Conservation (phyloP, 2,888 invertebrate genomes). For the Sussaba pulchella region DNA sequence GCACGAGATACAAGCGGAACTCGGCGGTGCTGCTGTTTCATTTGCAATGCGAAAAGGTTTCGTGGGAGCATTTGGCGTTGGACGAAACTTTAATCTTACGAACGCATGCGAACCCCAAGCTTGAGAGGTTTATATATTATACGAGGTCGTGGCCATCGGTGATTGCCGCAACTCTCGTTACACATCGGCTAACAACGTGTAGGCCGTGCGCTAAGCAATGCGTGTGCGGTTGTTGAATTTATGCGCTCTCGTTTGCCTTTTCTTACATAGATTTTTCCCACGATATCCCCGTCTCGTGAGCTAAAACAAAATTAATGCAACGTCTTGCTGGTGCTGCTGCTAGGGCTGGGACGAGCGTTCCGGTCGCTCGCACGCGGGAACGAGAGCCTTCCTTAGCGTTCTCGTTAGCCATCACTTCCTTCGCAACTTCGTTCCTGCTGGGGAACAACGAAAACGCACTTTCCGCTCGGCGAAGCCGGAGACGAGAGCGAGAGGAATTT, state of each 20-base stretch:
- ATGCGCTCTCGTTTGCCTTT: slow-evolving; percentile 33
- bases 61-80: slow-evolving; percentile 60
- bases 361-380: slow-evolving; percentile 57
- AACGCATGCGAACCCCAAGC: slow-evolving; percentile 56
- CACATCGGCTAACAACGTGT: slow-evolving; percentile 21
- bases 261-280: slow-evolving; percentile 64
- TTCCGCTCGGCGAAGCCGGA: slow-evolving; percentile 5
- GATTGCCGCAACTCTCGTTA: slow-evolving; percentile 43
- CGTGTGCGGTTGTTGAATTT: neutral
- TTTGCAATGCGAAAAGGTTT: slow-evolving; percentile 34
- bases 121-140: slow-evolving; percentile 30
- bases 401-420: slow-evolving; percentile 39
- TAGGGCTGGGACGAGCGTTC: slow-evolving; percentile 50
- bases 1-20: slow-evolving; percentile 56
- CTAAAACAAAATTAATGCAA: slow-evolving; percentile 36
- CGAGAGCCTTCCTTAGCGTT: slow-evolving; percentile 38
- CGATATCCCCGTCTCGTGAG: slow-evolving; percentile 53
- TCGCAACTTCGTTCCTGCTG: slow-evolving; percentile 32
- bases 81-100: slow-evolving; percentile 13
- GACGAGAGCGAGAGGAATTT: slow-evolving; percentile 54
- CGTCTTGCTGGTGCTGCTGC: slow-evolving; percentile 6
- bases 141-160: slow-evolving; percentile 64
- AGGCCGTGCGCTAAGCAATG: slow-evolving; percentile 3
- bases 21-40: slow-evolving; percentile 21
- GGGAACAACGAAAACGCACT: slow-evolving; percentile 8